These are phyloP conservation scores for Eulemur rubriventer DNA, from an alignment of 2,797 vertebrate species.

Conservation along the genomic window DNA sequence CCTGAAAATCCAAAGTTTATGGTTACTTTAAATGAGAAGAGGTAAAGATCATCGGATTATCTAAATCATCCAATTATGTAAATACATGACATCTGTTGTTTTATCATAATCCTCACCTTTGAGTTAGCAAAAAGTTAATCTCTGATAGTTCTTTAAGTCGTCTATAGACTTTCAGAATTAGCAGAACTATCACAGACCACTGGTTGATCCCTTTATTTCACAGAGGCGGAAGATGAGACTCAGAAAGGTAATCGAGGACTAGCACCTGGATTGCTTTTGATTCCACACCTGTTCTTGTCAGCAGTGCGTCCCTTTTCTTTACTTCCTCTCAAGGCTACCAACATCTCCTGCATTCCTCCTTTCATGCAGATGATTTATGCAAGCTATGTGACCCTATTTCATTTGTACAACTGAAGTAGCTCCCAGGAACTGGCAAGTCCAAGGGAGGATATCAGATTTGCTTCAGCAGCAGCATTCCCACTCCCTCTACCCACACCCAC, in stretches of 20 bases:
- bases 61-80: background rate
- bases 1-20: background rate
- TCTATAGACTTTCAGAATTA: background rate
- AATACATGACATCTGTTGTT: accelerated
- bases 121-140: background rate
- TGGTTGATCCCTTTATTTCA: background rate
- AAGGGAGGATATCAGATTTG: background rate
- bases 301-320: background rate
- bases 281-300: background rate
- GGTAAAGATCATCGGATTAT: background rate
- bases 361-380: background rate
- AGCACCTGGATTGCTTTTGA: background rate
- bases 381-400: background rate
- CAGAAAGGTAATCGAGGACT: background rate
- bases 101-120: background rate
- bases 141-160: background rate
- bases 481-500: background rate
- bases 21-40: background rate
- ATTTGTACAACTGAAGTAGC: background rate
- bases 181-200: background rate
- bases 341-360: accelerated
- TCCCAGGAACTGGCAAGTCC: background rate
- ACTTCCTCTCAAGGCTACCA: background rate
- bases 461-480: background rate
- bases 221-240: background rate